A percentile compares a stretch with the other conserved stretches of the same genome.
These are phyloP conservation scores for Drosophila tanythrix DNA, from an alignment of 2,888 invertebrate genomes.

Conservation along the genomic window DNA sequence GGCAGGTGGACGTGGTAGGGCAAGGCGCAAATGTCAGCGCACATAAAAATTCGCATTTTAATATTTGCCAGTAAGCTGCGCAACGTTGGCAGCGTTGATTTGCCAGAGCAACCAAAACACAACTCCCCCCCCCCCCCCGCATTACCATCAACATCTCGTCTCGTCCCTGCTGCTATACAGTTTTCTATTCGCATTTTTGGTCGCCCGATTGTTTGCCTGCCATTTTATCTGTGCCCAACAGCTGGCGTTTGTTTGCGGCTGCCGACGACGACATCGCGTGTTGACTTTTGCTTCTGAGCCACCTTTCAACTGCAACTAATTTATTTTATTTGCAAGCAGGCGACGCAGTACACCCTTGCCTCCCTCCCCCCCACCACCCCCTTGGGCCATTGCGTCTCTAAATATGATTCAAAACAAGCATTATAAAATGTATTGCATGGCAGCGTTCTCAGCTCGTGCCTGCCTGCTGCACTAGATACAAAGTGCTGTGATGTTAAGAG, in stretches of 20 bases:
- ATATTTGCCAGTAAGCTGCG: constrained; percentile 79
- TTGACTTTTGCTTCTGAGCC: constrained; percentile 79
- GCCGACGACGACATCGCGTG: constrained; percentile 71
- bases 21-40: constrained; percentile 74
- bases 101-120: constrained; percentile 45
- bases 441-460: constrained; percentile 15
- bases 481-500: constrained; percentile 55
- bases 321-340: constrained; percentile 78
- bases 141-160: not conserved
- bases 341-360: constrained; percentile 17
- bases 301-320: constrained; percentile 80
- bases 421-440: constrained; percentile 74
- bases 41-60: constrained; percentile 81
- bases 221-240: constrained; percentile 77
- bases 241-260: constrained; percentile 80
- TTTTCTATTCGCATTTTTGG: constrained; percentile 35
- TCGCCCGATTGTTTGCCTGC: constrained; percentile 66
- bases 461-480: constrained; percentile 62
- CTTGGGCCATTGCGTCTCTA: constrained; percentile 12
- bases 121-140: not conserved
- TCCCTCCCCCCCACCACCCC: not conserved
- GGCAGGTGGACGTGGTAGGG: constrained; percentile 6
- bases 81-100: constrained; percentile 70
- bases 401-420: constrained; percentile 79
- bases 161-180: constrained; percentile 2